These are phyloP conservation scores for Micrasema longulum DNA, from an alignment of 1,140 invertebrate species.

Conservation along the genomic window DNA sequence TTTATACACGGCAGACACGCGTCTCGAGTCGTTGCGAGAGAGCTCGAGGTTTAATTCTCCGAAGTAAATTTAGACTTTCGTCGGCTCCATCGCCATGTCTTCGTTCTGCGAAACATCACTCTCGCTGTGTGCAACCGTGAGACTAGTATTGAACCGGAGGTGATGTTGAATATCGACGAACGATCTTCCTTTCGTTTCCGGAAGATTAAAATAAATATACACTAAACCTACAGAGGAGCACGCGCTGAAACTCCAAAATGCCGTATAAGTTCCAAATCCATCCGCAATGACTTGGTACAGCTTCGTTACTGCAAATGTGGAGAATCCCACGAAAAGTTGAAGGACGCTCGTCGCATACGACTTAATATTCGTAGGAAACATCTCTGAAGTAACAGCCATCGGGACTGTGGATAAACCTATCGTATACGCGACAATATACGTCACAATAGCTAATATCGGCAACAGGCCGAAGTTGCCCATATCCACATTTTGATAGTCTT, in stretches of 20 bases:
- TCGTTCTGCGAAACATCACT: slow-evolving; percentile 22
- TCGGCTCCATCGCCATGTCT: slow-evolving; percentile 14
- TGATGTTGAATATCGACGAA: slow-evolving; percentile 69
- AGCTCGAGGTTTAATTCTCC: neutral
- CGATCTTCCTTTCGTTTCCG: slow-evolving; percentile 87
- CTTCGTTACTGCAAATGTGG: slow-evolving; percentile 80
- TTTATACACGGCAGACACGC: slow-evolving; percentile 19
- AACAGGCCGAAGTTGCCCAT: slow-evolving; percentile 68
- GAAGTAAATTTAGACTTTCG: slow-evolving; percentile 27
- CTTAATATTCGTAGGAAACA: slow-evolving; percentile 79
- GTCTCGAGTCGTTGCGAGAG: slow-evolving; percentile 1
- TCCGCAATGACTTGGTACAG: slow-evolving; percentile 76
- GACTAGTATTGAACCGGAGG: slow-evolving; percentile 57
- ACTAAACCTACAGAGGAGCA: slow-evolving; percentile 73
- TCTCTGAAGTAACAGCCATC: slow-evolving; percentile 78
- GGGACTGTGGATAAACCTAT: slow-evolving; percentile 80
- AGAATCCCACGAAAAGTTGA: slow-evolving; percentile 77
- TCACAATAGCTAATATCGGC: slow-evolving; percentile 74
- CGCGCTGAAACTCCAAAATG: slow-evolving; percentile 80
- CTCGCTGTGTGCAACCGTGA: slow-evolving; percentile 53
- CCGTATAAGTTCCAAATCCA: slow-evolving; percentile 73
- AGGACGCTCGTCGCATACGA: slow-evolving; percentile 77
- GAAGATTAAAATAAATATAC: slow-evolving; percentile 75
- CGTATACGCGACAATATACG: slow-evolving; percentile 78
- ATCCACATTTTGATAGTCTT: slow-evolving; percentile 56